A percentile compares a stretch with the other conserved stretches of the same genome.
Conservation (phyloP, 2,888 invertebrate genomes). For the Apoderus coryli region DNA sequence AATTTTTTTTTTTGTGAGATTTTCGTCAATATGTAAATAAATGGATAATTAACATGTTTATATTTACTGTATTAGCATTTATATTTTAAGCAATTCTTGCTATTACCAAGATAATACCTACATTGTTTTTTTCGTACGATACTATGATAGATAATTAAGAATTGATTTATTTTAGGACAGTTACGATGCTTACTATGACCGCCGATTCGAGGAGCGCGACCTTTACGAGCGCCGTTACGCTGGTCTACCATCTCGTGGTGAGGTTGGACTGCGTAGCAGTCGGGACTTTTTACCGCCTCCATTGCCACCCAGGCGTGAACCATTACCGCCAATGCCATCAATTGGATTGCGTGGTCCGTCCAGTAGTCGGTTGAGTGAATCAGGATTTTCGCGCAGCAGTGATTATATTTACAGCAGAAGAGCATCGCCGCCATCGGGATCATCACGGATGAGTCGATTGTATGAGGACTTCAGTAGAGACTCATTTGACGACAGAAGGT, state of each 20-base stretch:
- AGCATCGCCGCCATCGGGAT: slow-evolving; percentile 58
- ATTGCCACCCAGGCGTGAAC: slow-evolving; percentile 53
- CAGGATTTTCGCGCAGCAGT: slow-evolving; percentile 38
- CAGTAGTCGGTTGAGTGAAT: slow-evolving; percentile 49
- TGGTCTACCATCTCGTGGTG: slow-evolving; percentile 34
- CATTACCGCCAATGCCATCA: slow-evolving; percentile 57
- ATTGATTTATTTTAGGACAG: slow-evolving; percentile 37
- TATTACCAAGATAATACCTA: no score
- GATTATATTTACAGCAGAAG: slow-evolving; percentile 75
- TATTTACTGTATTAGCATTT: no score
- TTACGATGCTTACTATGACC: slow-evolving; percentile 69
- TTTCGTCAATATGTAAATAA: no score
- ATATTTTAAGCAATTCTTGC: no score
- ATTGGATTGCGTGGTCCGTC: slow-evolving; percentile 36
- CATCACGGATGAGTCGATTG: slow-evolving; percentile 42
- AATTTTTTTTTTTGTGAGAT: no score
- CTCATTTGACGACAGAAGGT: slow-evolving; percentile 77
- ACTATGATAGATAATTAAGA: no score
- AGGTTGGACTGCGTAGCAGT: slow-evolving; percentile 34
- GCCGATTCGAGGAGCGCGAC: slow-evolving; percentile 67
- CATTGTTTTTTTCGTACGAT: no score
- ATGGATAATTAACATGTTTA: no score
- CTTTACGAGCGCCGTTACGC: slow-evolving; percentile 70
- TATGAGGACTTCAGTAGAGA: slow-evolving; percentile 82
- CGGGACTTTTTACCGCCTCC: slow-evolving; percentile 61